These are phyloP conservation scores for Marmota flaviventris DNA, from an alignment of 2,113 vertebrate species.

Conservation along the genomic window DNA sequence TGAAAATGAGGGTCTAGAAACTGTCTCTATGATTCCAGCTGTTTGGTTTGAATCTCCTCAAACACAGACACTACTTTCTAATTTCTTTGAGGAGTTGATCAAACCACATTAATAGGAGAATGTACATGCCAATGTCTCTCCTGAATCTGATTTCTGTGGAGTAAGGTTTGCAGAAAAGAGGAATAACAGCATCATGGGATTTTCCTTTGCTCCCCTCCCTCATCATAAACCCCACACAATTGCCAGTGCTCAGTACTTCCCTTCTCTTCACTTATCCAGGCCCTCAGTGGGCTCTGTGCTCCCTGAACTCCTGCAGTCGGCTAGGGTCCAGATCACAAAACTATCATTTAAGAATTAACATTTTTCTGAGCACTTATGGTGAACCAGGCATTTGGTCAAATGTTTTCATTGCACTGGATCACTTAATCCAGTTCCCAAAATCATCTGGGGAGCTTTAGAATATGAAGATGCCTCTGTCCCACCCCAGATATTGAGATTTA, in stretches of 20 bases:
- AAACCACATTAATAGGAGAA: background rate
- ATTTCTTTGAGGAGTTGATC: background rate
- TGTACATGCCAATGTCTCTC: background rate
- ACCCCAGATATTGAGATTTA: background rate
- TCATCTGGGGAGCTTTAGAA: background rate
- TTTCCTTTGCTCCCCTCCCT: background rate
- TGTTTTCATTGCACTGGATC: background rate
- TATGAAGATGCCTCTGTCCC: background rate
- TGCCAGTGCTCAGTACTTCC: background rate
- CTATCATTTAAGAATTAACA: background rate
- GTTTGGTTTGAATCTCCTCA: background rate
- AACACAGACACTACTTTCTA: background rate
- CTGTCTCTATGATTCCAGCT: background rate
- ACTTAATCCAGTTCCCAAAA: background rate
- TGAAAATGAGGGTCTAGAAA: constrained; percentile 4
- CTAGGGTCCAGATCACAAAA: background rate
- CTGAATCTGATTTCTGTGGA: background rate
- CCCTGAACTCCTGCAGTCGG: background rate
- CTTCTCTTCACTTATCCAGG: background rate
- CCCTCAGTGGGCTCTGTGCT: background rate
- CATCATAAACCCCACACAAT: background rate
- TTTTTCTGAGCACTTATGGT: background rate
- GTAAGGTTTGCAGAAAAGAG: background rate
- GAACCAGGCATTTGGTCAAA: background rate
- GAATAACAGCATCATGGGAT: accelerated